phyloP scores from a whole-genome alignment of 2,113 vertebrate genomes.

The Rattus rattus region DNA sequence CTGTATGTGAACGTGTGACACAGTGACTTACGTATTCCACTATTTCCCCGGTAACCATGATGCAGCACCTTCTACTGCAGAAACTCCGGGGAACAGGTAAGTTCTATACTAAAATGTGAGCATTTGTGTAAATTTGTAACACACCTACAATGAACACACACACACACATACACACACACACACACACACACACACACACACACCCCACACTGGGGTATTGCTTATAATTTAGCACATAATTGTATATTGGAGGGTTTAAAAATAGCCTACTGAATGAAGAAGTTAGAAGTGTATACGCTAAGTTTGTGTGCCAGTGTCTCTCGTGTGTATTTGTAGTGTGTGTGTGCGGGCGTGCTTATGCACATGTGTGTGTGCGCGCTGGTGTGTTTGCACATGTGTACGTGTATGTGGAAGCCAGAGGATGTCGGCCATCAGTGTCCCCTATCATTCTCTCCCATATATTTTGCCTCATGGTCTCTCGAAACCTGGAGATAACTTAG shows the following conservation, averaged over 20 bases:
- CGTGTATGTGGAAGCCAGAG: background rate
- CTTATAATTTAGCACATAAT: background rate
- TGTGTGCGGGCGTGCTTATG: background rate
- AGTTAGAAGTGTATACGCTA: background rate
- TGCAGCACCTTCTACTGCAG: background rate
- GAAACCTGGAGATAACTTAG: background rate
- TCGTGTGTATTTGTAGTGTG: background rate
- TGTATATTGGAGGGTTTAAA: constrained; percentile 4
- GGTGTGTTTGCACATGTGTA: background rate
- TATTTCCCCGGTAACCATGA: background rate
- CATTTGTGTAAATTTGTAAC: background rate
- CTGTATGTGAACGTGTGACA: background rate
- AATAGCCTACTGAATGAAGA: background rate
- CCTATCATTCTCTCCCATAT: background rate
- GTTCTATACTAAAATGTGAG: background rate
- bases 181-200: fast-evolving
- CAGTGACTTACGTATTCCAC: background rate
- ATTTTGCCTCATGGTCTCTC: background rate
- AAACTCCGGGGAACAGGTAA: background rate
- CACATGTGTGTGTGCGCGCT: no score
- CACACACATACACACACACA: background rate
- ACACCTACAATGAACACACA: background rate
- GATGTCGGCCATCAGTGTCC: background rate
- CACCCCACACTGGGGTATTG: background rate
- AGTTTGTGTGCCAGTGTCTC: background rate